These are phyloP conservation scores for Hypotaenidia philippensis DNA, from an alignment of 2,797 vertebrate species.

Conservation along the genomic window DNA sequence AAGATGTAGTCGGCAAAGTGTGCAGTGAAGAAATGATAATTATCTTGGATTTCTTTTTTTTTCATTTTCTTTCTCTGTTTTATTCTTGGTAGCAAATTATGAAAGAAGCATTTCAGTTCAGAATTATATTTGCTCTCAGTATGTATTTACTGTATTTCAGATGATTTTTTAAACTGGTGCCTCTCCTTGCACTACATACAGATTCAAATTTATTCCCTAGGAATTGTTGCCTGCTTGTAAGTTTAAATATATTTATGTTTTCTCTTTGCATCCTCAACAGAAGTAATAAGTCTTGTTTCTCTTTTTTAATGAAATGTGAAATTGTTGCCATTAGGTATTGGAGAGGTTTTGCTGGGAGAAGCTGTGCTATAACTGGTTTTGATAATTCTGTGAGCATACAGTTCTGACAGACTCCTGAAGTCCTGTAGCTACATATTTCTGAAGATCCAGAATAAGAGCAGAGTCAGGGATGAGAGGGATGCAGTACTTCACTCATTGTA, in stretches of 20 bases:
- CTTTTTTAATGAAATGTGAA: neutral
- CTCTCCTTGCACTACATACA: neutral
- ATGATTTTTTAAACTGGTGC: neutral
- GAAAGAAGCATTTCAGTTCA: neutral
- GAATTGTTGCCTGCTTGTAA: neutral
- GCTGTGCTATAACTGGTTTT: neutral
- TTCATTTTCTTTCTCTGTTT: neutral
- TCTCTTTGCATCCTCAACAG: neutral
- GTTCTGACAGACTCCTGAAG: neutral
- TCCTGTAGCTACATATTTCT: accelerated
- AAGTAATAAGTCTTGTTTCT: neutral
- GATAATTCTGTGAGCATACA: neutral
- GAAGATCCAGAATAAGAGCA: neutral
- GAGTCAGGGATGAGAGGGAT: neutral
- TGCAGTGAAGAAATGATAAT: neutral
- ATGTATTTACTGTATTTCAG: neutral
- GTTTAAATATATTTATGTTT: neutral
- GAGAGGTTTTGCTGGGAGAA: neutral
- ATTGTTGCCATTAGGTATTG: neutral
- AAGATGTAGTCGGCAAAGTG: neutral
- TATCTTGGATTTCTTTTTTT: neutral
- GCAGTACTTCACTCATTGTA: neutral
- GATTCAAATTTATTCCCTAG: neutral
- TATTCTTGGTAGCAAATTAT: neutral
- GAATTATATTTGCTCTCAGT: neutral